Conservation (phyloP, 2,888 invertebrate species). For the Siphlonurus alternatus region DNA sequence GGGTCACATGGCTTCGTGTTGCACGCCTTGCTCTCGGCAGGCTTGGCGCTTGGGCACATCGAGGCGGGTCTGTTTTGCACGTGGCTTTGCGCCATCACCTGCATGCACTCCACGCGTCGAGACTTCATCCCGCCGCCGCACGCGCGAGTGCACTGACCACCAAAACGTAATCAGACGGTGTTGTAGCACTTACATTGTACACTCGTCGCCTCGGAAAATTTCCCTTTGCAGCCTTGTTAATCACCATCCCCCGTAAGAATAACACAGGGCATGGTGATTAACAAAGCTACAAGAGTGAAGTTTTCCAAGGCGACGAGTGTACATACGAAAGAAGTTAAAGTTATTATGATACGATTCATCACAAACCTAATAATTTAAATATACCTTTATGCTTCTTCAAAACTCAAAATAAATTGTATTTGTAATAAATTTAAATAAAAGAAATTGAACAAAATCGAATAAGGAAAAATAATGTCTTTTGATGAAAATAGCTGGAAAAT, state of each 20-base stretch:
- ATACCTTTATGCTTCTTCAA: not conserved
- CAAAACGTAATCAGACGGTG: not conserved
- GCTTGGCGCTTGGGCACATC: slow-evolving; percentile 57
- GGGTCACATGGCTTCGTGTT: slow-evolving; percentile 64
- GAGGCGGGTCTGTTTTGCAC: slow-evolving; percentile 60
- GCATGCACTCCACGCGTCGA: slow-evolving; percentile 67
- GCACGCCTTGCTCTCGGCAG: slow-evolving; percentile 64
- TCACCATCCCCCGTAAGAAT: too few relatives aligned
- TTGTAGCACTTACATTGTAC: not conserved
- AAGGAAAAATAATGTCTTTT: too few relatives aligned
- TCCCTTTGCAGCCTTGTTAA: too few relatives aligned
- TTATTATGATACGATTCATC: not conserved
- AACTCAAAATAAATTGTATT: not conserved
- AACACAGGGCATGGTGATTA: too few relatives aligned
- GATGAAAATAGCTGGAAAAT: too few relatives aligned
- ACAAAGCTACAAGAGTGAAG: too few relatives aligned
- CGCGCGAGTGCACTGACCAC: slow-evolving; percentile 66
- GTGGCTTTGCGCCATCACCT: slow-evolving; percentile 85
- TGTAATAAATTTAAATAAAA: not conserved
- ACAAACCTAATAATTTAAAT: not conserved
- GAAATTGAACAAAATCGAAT: too few relatives aligned
- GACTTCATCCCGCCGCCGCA: slow-evolving; percentile 85
- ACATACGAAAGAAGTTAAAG: slow-evolving; percentile 1
- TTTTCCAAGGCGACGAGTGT: too few relatives aligned
- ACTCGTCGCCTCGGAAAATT: too few relatives aligned